Conservation (phyloP, 2,113 vertebrate genomes). For the Colistium nudipinnis region DNA sequence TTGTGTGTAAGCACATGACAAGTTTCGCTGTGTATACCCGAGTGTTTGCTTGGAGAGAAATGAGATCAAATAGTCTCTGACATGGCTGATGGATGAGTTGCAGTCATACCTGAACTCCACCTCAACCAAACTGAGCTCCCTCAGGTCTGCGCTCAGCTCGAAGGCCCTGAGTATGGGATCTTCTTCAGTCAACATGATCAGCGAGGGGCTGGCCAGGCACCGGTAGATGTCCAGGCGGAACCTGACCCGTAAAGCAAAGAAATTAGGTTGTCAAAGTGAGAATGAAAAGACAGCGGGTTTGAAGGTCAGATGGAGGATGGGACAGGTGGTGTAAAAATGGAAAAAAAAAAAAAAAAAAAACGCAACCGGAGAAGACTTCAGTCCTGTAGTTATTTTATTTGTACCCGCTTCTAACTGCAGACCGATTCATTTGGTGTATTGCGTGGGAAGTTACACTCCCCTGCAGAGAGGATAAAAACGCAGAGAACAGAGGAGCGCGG, state of each 20-base stretch:
- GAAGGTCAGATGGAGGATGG: not conserved
- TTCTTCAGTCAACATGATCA: constrained; percentile 98
- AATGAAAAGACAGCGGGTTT: not conserved
- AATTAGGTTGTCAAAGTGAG: not conserved
- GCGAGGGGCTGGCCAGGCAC: constrained; percentile 94
- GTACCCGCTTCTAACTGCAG: constrained; percentile 30
- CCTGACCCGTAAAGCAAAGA: constrained; percentile 71
- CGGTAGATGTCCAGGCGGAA: constrained; percentile 99
- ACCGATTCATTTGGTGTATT: constrained; percentile 52
- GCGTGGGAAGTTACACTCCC: constrained; percentile 58
- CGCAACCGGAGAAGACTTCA: constrained; percentile 18
- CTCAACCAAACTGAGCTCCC: constrained; percentile 96
- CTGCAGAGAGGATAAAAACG: constrained; percentile 38
- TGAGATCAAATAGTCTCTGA: not conserved
- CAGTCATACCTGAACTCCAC: constrained; percentile 94
- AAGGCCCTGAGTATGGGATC: constrained; percentile 97
- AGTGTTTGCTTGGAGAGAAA: no score
- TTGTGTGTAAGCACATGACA: not conserved
- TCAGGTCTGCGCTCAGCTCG: constrained; percentile 96
- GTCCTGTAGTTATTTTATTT: constrained; percentile 27
- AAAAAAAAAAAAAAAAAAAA: not conserved
- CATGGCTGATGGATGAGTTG: not conserved
- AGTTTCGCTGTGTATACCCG: not conserved
- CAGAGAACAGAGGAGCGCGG: constrained; percentile 28
- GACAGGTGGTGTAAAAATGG: not conserved